Base-by-base conservation (phyloP, 2,888 invertebrate species). In the Drosophila robusta region DNA sequence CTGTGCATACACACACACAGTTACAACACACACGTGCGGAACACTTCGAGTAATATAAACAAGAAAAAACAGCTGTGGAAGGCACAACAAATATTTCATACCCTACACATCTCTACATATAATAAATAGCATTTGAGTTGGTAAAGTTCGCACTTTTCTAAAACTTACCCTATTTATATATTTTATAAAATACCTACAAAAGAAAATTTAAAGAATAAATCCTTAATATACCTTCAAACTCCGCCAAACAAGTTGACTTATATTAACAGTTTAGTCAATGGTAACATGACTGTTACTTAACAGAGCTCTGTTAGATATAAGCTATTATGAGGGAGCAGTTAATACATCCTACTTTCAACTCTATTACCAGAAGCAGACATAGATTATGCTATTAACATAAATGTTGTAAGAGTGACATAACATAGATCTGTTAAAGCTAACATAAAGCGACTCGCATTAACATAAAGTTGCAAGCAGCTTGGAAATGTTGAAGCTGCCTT, bases 1-100 rank as follows among this genome's bases (percentile, higher is more conserved):
- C 67, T 55, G 4, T 56, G 47, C 22, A 42, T 39, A 62, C 52
- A 41, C n/a, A 60, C 24, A 36, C 24, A 8, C 8, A 26, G 14
- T 46, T 16, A 16, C 16, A 8, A 29, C 24, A 12, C 14, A 24
- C 36, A 38, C 9, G 51, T 41, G 26, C 54, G n/a, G 9, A 32
- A 66, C 8, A 11, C 29, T 44, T 36, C 29, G 47, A 54, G 60
- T 22, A 16, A 24, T 24, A 26, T 38, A 46, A 55, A 29, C 54
- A 60, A 26, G 16, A 38, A 34, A 16, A 60, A 52, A 39, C 6
- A 34, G 18, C 12, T 41, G 1, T 5, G 8, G 14, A 14, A 0
- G 2, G 8, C 42, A 66, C 22, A 49, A 36, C 16, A 39, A 41
- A 36, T n/a, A 18, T n/a, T 29, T 16, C n/a, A 55, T 55, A 32